Conservation (phyloP, 2,888 invertebrate species). For the Brachyptera risi region DNA sequence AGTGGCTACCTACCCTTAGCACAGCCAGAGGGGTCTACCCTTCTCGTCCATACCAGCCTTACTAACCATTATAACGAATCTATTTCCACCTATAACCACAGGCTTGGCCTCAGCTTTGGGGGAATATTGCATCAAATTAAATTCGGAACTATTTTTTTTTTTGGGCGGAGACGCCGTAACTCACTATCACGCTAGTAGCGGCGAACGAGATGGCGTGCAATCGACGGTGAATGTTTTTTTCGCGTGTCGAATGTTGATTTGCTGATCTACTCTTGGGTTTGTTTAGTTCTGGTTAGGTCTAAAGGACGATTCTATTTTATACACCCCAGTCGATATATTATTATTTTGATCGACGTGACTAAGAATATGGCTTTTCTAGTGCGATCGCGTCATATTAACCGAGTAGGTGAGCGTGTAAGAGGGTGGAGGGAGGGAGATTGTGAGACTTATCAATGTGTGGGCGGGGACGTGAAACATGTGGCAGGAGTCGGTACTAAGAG, state of each 20-base stretch:
- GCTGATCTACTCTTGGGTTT: slow-evolving; percentile 29
- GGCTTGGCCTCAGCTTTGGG: slow-evolving; percentile 15
- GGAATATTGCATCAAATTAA: slow-evolving; percentile 32
- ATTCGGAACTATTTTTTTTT: slow-evolving; percentile 31
- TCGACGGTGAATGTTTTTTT: slow-evolving; percentile 28
- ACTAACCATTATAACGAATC: slow-evolving; percentile 26
- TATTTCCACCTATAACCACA: slow-evolving; percentile 30
- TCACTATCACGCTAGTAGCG: slow-evolving; percentile 27
- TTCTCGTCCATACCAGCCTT: too few species aligned
- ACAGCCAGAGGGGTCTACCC: slow-evolving; percentile 22
- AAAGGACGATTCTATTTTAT: slow-evolving; percentile 17
- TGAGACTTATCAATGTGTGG: background rate
- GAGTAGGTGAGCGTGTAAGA: background rate
- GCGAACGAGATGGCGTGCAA: slow-evolving; percentile 18
- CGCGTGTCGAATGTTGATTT: slow-evolving; percentile 31
- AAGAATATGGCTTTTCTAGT: background rate
- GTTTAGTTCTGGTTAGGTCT: slow-evolving; percentile 29
- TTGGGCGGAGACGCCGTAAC: slow-evolving; percentile 29
- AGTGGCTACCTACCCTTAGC: slow-evolving; percentile 25
- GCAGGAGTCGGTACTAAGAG: background rate
- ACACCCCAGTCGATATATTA: slow-evolving; percentile 1
- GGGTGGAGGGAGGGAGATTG: background rate
- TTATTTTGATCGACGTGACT: slow-evolving; percentile 9
- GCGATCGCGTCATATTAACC: slow-evolving; percentile 2
- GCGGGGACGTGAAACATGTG: background rate